phyloP scores from a whole-genome alignment of 2,113 vertebrate genomes.

The Rousettus leschenaultii region DNA sequence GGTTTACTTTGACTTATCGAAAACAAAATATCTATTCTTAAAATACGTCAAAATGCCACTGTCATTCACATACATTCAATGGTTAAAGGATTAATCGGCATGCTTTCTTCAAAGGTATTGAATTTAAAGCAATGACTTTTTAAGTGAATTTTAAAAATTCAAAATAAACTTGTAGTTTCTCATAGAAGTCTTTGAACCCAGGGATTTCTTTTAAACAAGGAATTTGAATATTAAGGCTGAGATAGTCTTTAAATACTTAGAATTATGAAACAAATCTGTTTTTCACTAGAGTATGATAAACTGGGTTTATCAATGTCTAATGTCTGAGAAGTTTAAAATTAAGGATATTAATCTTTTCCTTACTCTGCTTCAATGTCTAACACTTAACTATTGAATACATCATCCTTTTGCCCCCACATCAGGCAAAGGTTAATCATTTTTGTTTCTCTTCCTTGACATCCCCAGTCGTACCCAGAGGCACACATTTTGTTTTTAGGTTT shows the following conservation, averaged over 20 bases:
- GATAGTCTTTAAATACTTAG: background rate
- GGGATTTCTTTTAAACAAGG: background rate
- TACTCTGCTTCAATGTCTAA: background rate
- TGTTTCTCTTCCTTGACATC: background rate
- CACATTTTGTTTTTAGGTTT: background rate
- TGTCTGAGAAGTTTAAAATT: background rate
- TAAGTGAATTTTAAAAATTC: background rate
- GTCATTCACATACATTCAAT: background rate
- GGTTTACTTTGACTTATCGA: constrained; percentile 7
- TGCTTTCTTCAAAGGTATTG: background rate
- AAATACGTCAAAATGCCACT: constrained; percentile 11
- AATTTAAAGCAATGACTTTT: background rate
- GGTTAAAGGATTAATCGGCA: background rate
- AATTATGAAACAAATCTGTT: background rate
- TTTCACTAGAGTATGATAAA: background rate
- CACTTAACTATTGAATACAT: background rate
- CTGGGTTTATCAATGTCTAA: background rate
- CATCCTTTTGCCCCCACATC: accelerated
- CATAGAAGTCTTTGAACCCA: background rate
- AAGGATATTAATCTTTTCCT: background rate
- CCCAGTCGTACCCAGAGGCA: background rate
- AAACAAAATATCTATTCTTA: background rate
- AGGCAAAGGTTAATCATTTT: background rate
- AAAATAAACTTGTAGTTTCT: background rate
- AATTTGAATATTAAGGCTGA: background rate